Evolutionary conservation across 2,888 invertebrate species (phyloP), one percentile per base, ranked within the genome.

Genomic region (Sepioteuthis lessoniana): DNA sequence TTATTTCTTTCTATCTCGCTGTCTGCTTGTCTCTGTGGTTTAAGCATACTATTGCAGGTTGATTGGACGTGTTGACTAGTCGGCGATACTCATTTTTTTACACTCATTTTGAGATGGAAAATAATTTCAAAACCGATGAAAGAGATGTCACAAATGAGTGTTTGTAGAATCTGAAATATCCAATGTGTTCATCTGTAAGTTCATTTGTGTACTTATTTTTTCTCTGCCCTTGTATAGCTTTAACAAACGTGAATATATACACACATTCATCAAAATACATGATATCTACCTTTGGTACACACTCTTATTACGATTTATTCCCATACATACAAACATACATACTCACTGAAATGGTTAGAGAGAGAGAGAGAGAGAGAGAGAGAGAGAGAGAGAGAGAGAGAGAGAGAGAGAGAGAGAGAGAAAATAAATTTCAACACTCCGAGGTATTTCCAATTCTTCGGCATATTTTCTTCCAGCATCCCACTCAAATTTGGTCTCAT

Each of bases 311-410:
- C 25, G 21, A 55, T 55, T 25, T 55, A 55, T 25, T 5, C 25
- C 3, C 25, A 76, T n/a, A n/a, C 13, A 76, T 8, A 76, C 10
- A 76, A 7, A 76, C 1, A 76, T 19, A 76, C 13, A 76, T 8
- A n/a, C 13, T n/a, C 13, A 76, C 7, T 31, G 10, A 76, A 76
- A 8, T n/a, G 76, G n/a, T n/a, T n/a, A 31, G 76, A 76, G 76
- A 76, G n/a, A 76, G 76, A 76, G 76, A 76, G 76, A n/a, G n/a
- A n/a, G n/a, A 76, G 76, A 76, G 76, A 76, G 76, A 76, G 13
- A 60, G 60, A 60, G 13, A 60, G 60, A 60, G 13, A 60, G 60
- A 60, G 13, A 60, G 60, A 60, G 13, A 60, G 60, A 60, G 25
- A 60, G 60, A 60, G 60, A 60, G 60, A 60, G 60, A 60, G 60